A percentile compares a stretch with the other conserved stretches of the same genome.
phyloP scores from a whole-genome alignment of 2,888 invertebrate species.

The Sminthurides aquaticus region DNA sequence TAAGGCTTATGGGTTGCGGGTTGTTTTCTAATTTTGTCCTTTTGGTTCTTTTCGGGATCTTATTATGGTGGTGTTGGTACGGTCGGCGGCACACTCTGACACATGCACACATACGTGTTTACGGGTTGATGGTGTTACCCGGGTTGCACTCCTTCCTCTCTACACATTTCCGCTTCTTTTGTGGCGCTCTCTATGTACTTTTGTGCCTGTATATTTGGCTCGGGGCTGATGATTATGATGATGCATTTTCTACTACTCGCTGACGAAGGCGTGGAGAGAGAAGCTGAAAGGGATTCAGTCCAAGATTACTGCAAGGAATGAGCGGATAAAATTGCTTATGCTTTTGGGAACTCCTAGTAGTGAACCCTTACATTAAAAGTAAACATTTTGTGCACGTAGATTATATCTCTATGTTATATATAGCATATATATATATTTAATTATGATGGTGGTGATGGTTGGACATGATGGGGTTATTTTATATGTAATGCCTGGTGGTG shows the following conservation, averaged over 20 bases:
- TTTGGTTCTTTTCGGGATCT: slow-evolving; percentile 30
- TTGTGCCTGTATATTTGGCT: slow-evolving; percentile 5
- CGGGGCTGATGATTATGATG: neutral
- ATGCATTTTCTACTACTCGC: neutral
- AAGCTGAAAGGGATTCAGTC: slow-evolving; percentile 66
- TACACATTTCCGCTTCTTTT: slow-evolving; percentile 9
- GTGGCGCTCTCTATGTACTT: neutral
- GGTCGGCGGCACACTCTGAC: slow-evolving; percentile 1
- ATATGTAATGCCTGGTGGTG: no score
- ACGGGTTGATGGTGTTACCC: neutral
- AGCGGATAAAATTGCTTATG: slow-evolving; percentile 77
- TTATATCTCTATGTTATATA: neutral
- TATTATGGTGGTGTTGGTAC: slow-evolving; percentile 14
- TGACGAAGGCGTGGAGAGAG: slow-evolving; percentile 39
- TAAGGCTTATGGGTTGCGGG: neutral
- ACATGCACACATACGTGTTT: slow-evolving; percentile 16
- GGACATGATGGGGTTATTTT: neutral
- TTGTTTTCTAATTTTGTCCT: slow-evolving; percentile 39
- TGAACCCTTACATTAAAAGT: slow-evolving; percentile 13
- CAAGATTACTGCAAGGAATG: slow-evolving; percentile 78
- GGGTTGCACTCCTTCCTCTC: neutral
- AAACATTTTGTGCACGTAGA: neutral
- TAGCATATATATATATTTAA: neutral
- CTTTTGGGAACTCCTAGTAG: slow-evolving; percentile 69
- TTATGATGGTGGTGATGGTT: neutral